Evolutionary conservation across 1,140 invertebrate genomes (phyloP).

Genomic region (Heterodera carotae): DNA sequence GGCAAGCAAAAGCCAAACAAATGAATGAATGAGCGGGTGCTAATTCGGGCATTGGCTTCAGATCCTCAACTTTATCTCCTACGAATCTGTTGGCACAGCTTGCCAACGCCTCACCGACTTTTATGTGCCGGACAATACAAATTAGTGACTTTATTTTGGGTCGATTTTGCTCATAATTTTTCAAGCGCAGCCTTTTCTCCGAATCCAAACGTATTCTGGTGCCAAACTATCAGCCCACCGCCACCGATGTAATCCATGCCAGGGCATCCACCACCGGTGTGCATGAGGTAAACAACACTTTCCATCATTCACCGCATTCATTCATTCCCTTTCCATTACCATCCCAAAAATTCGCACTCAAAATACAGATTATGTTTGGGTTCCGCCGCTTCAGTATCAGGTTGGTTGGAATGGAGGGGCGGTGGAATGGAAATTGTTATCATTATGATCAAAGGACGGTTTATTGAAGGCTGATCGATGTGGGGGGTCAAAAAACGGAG

Average conservation of each 20-base stretch:
- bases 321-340: neutral
- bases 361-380: slow-evolving; percentile 19
- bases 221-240: slow-evolving; percentile 41
- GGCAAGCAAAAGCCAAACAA: slow-evolving; percentile 10
- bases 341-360: neutral
- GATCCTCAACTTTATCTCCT: slow-evolving; percentile 23
- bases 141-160: slow-evolving; percentile 47
- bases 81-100: slow-evolving; percentile 18
- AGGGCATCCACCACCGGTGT: slow-evolving; percentile 55
- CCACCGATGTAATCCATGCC: slow-evolving; percentile 45
- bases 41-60: neutral
- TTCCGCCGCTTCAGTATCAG: slow-evolving; percentile 48
- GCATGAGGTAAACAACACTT: slow-evolving; percentile 36
- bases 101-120: slow-evolving; percentile 41
- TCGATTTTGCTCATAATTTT: neutral
- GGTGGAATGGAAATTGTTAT: neutral
- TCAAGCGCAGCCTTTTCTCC: slow-evolving; percentile 39
- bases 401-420: slow-evolving; percentile 20
- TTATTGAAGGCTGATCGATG: slow-evolving; percentile 48
- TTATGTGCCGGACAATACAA: slow-evolving; percentile 48
- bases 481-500: slow-evolving; percentile 53
- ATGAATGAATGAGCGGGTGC: neutral
- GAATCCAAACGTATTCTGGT: slow-evolving; percentile 45
- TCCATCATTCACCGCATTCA: neutral
- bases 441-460: slow-evolving; percentile 17